These are phyloP conservation scores for Thripadectes ignobilis DNA, from an alignment of 2,797 vertebrate genomes.

Conservation along the genomic window DNA sequence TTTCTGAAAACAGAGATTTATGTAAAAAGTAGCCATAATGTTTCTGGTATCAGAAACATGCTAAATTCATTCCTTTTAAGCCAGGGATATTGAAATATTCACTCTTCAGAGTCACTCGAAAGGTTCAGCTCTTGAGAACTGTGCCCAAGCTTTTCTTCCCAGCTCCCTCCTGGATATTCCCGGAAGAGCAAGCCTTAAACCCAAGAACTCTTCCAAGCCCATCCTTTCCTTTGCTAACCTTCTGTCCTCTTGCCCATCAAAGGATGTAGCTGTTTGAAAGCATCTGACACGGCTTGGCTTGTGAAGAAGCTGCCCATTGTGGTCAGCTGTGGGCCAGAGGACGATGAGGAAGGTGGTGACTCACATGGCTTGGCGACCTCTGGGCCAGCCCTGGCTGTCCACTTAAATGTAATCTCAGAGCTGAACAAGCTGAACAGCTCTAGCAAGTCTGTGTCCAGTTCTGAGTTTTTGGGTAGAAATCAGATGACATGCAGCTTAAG, in stretches of 20 bases:
- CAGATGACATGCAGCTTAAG: slow-evolving; percentile 29
- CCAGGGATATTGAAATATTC: neutral
- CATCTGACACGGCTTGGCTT: neutral
- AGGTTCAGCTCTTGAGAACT: neutral
- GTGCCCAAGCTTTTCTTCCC: neutral
- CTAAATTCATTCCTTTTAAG: neutral
- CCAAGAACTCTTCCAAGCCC: neutral
- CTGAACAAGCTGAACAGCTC: neutral
- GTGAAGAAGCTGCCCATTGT: neutral
- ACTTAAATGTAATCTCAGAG: neutral
- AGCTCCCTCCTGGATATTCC: neutral
- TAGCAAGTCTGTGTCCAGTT: neutral
- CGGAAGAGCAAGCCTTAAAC: neutral
- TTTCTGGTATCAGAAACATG: neutral
- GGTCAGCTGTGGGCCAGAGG: slow-evolving; percentile 2
- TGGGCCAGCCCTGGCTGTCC: neutral
- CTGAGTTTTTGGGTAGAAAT: slow-evolving; percentile 45
- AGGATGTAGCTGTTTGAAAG: neutral
- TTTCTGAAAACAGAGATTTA: neutral
- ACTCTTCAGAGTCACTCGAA: neutral
- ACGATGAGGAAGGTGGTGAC: slow-evolving; percentile 31
- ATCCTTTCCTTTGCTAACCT: neutral
- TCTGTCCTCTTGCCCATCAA: neutral
- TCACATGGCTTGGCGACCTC: neutral
- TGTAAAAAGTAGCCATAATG: neutral